Conservation (phyloP, 1,140 invertebrate genomes). For the Araneus ventricosus region DNA sequence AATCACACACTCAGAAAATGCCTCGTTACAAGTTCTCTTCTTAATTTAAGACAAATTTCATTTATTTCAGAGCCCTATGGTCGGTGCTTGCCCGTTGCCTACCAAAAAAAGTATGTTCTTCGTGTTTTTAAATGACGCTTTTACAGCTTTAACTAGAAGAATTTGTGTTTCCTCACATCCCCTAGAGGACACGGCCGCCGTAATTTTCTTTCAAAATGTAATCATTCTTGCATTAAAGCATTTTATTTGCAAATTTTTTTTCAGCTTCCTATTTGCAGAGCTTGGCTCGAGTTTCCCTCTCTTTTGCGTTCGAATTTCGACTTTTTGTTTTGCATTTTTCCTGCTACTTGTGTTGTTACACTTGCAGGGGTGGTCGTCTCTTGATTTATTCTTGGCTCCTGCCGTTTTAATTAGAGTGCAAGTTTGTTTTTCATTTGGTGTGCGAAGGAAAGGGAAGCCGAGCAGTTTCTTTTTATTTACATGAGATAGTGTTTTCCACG, state of each 20-base stretch:
- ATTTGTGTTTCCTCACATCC: constrained; percentile 24
- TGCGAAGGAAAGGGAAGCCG: not conserved
- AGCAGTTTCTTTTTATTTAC: too few relatives aligned
- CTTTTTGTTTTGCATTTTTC: not conserved
- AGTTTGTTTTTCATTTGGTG: constrained; percentile 13
- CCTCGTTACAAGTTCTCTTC: not conserved
- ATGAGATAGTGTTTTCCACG: too few relatives aligned
- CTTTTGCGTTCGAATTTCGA: not conserved
- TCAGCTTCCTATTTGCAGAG: not conserved
- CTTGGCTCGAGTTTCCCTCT: not conserved
- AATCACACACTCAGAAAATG: not conserved
- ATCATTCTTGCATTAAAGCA: constrained; percentile 40
- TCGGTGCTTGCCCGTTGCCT: not conserved
- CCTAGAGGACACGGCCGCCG: not conserved
- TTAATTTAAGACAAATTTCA: constrained; percentile 30
- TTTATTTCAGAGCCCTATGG: not conserved
- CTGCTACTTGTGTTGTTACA: not conserved
- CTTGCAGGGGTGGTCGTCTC: not conserved
- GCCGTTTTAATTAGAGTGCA: constrained; percentile 1
- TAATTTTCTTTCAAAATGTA: constrained; percentile 22
- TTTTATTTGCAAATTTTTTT: constrained; percentile 8
- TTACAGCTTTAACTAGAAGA: constrained; percentile 1
- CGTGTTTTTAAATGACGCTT: constrained; percentile 28
- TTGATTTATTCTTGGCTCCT: not conserved
- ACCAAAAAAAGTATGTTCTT: not conserved